These are phyloP conservation scores for Sphaerodactylus townsendi DNA, from an alignment of 2,113 vertebrate species.

Conservation along the genomic window DNA sequence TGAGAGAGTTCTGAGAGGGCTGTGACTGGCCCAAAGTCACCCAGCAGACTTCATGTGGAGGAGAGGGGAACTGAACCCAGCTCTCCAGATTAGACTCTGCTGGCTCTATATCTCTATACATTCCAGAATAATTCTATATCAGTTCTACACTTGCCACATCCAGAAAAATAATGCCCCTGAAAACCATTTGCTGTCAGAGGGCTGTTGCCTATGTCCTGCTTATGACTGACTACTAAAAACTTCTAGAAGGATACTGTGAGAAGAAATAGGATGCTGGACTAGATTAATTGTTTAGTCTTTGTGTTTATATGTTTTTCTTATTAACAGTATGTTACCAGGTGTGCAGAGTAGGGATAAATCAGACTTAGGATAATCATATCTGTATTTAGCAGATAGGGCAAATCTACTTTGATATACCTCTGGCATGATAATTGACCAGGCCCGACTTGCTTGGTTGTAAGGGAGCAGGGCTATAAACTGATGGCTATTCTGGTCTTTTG, in stretches of 20 bases:
- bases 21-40: too few species aligned
- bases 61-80: too few species aligned
- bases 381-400: not conserved
- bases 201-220: not conserved
- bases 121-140: not conserved
- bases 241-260: not conserved
- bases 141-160: not conserved
- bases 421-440: not conserved
- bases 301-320: not conserved
- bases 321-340: not conserved
- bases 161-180: not conserved
- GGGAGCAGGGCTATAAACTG: too few species aligned
- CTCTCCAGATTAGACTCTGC: too few species aligned
- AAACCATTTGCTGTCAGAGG: not conserved
- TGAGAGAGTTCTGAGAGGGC: too few species aligned
- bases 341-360: not conserved
- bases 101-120: not conserved
- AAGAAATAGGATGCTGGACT: not conserved
- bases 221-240: not conserved
- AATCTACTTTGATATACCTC: not conserved
- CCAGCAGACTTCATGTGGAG: too few species aligned
- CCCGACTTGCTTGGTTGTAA: too few species aligned
- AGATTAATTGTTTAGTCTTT: not conserved
- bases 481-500: not conserved
- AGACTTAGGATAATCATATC: not conserved